A percentile compares a stretch with the other conserved stretches of the same genome.
phyloP scores from a whole-genome alignment of 2,797 vertebrate genomes.

The Spondyliosoma cantharus region DNA sequence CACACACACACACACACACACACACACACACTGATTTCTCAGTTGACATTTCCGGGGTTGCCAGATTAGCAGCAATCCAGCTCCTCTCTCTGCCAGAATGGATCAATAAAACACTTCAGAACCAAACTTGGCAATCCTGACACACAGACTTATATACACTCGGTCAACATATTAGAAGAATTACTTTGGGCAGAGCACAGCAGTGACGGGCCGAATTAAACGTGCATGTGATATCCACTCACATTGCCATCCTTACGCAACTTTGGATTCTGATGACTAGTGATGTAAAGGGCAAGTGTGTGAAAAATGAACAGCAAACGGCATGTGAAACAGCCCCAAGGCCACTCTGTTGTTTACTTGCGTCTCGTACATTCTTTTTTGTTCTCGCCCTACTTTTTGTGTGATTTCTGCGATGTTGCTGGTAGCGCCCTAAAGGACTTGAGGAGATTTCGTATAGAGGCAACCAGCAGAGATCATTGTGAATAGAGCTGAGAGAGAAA shows the following conservation, averaged over 20 bases:
- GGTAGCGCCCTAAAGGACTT: constrained; percentile 17
- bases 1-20: constrained; percentile 12
- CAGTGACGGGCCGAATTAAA: constrained; percentile 40
- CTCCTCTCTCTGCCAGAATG: constrained; percentile 45
- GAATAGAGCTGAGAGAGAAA: constrained; percentile 2
- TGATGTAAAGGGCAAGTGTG: constrained; percentile 50
- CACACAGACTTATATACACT: constrained; percentile 28
- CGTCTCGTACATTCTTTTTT: constrained; percentile 9
- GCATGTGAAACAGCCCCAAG: constrained; percentile 35
- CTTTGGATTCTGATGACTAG: constrained; percentile 34
- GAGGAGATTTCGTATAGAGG: not conserved
- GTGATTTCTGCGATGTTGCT: constrained; percentile 18
- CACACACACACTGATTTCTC: constrained; percentile 13
- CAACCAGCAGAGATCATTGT: constrained; percentile 11
- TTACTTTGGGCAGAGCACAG: constrained; percentile 20
- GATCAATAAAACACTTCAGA: constrained; percentile 60
- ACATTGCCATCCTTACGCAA: constrained; percentile 23
- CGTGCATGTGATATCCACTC: constrained; percentile 23
- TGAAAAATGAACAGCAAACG: constrained; percentile 42
- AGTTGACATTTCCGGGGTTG: constrained; percentile 56
- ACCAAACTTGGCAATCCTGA: constrained; percentile 50
- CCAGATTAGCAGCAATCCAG: constrained; percentile 62
- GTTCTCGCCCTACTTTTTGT: constrained; percentile 40
- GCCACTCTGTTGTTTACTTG: constrained; percentile 38
- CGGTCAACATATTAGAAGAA: constrained; percentile 44